Base-by-base conservation (phyloP, 2,797 vertebrate species). In the Siniperca undulata region DNA sequence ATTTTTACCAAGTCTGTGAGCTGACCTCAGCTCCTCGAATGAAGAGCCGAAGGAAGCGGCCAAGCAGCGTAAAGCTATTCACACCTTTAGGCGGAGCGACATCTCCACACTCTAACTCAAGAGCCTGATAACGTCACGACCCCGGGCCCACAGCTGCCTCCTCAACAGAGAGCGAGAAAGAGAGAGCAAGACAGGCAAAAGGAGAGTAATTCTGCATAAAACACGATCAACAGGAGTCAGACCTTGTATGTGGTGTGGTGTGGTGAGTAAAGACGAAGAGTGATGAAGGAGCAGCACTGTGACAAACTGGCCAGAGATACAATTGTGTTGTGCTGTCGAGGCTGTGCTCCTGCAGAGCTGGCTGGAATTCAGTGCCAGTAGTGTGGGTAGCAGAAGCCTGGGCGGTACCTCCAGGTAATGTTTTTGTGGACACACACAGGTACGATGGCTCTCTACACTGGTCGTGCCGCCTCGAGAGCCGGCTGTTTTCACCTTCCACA, bases 61-160 rank as follows among this genome's bases (percentile, higher is more conserved):
- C 70, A 91, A 94, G 92, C 90, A 81, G 90, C 83, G n/a, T 90
- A 86, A 91, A 94, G 92, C 89, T 89, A 92, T 91, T 92, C 86
- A 91, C 93, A 92, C 91, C 89, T 83, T 82, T 58, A 86, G 78
- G 73, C 55, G 65, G 58, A 72, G 75, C 9, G 0, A 78, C 66
- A 59, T 69, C 83, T 65, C 78, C 62, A 61, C 56, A 46, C 55
- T 48, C 55, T 7, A 19, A 65, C 42, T 38, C 3, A 17, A 66
- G 70, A 81, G 74, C 79, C 69, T 19, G 24, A 59, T 27, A 30
- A 55, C 16, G 42, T 48, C 71, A 1, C 0, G 2, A 68, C n/a
- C 62, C 64, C 16, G 11, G 65, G 42, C 70, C 76, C 52, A 77
- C 72, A 86, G 87, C 89, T 82, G 83, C 88, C 79, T 85, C 86